Evolutionary conservation across 2,797 vertebrate species (phyloP).

Genomic region (Cirrhinus molitorella): DNA sequence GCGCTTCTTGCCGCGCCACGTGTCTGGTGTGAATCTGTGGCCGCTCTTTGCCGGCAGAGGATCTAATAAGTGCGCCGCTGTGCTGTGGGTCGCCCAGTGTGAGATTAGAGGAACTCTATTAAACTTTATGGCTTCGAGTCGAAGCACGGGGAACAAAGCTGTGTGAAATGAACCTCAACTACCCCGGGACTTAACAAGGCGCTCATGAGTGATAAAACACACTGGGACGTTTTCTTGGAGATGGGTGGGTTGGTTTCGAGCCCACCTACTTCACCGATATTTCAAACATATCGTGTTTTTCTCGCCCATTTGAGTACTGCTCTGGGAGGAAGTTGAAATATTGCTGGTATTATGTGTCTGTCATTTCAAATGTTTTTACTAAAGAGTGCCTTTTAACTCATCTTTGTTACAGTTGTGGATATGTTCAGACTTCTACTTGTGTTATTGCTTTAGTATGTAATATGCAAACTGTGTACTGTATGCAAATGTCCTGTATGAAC

Average conservation of each 20-base stretch:
- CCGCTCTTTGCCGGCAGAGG: conserved; percentile 40
- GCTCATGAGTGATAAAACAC: conserved; percentile 59
- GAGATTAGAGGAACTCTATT: conserved; percentile 64
- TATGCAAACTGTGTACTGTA: neutral
- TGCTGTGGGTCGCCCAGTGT: conserved; percentile 55
- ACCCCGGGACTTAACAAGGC: conserved; percentile 63
- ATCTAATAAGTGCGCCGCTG: conserved; percentile 49
- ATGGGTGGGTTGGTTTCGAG: conserved; percentile 33
- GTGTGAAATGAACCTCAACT: conserved; percentile 63
- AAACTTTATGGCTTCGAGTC: conserved; percentile 63
- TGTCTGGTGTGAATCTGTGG: conserved; percentile 52
- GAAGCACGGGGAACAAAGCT: conserved; percentile 57
- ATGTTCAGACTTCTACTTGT: neutral
- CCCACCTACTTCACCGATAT: conserved; percentile 9
- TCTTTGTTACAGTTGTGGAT: neutral
- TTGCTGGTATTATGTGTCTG: neutral
- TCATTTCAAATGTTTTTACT: neutral
- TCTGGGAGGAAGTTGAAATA: conserved; percentile 1
- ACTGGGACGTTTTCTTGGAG: conserved; percentile 40
- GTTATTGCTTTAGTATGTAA: neutral
- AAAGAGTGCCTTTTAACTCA: conserved; percentile 1
- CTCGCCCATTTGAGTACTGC: conserved; percentile 1
- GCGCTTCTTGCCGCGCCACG: conserved; percentile 8
- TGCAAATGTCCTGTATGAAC: neutral
- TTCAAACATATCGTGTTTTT: conserved; percentile 8